Evolutionary conservation across 2,888 invertebrate species (phyloP), one percentile per base, ranked within the genome.

Genomic region (Drosophila cognata): DNA sequence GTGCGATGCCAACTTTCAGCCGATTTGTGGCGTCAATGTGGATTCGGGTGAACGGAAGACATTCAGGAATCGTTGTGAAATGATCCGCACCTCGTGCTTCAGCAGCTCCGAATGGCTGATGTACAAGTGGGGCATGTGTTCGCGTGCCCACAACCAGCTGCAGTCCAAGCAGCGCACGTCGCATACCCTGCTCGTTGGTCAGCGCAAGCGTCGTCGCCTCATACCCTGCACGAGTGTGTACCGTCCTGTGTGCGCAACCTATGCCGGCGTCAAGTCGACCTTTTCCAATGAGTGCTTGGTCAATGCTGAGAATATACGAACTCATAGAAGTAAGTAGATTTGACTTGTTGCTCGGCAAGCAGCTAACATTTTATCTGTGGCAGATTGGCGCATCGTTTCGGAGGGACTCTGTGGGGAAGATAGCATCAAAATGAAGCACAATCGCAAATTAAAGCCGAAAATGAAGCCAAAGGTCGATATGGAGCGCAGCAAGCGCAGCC

Each of bases 281-380:
- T 91, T 91, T 63, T 77, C 71, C 70, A 91, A 91, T 52, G 91
- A 91, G 75, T 91, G 91, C 21, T 66, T 91, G 48, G 83, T 91
- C 7, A 85, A 90, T 50, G 89, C 91, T 8, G 91, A 91, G 77
- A 91, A 91, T 63, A 73, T 87, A 1, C 77, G 83, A 53, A 88
- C 82, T 6, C 64, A 79, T n/a, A 81, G 88, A 79, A 85, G 91
- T 91, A 69, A 29, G 82, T 3, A 1, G 7, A 6, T 36, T 4
- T 10, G 2, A 0, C 11, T 16, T 10, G 16, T 4, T 4, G 4
- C 7, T 4, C 0, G 0, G 29, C 0, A 6, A 10, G 13, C 36
- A 29, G 31, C 10, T 18, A 52, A 61, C 3, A 7, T 5, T 21
- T 5, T 0, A 2, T 50, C 29, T 55, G 28, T 56, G 64, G 31